Evolutionary conservation across 23 tunicate genomes (phyloP), one percentile per base, ranked within the genome.

Genomic region (Styela clava): DNA sequence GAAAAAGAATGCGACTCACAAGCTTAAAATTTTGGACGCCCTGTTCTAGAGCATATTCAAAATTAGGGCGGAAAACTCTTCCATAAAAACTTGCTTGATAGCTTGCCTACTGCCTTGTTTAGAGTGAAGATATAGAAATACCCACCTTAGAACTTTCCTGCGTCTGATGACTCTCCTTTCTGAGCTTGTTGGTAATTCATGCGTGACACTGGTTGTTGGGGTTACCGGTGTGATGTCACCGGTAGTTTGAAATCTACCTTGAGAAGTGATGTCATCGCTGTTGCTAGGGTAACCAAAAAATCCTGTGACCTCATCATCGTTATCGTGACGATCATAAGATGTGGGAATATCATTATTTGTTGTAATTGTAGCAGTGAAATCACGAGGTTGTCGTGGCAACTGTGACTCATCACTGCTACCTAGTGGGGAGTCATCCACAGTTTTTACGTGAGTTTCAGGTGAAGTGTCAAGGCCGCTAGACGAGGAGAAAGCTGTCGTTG

Each of bases 131-230:
- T n/a, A n/a, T n/a, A n/a, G n/a, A n/a, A n/a, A n/a, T n/a, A 31
- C 64, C 51, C 23, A 83, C 93, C 93, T 69, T 0, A 83, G 32
- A 56, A 88, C 93, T 78, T 88, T 88, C 0, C 93, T 29, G 2
- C 78, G 83, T 78, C 84, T 78, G 2, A 88, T 78, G 22, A 88
- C 84, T 63, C 63, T 88, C 22, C 78, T 35, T 21, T 34, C 32
- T 0, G 71, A 20, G 31, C 61, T 62, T 2, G 63, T 78, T 31
- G 78, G 35, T 24, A 37, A 27, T 31, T 19, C 68, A 22, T 24
- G 85, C 12, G 35, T 24, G 2, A 3, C 78, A 37, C 29, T 2
- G 19, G 52, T 35, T 5, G 56, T 44, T 7, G 56, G 56, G 56
- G 56, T 44, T 44, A 5, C 56, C 7, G 56, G 56, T 5, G 56